A percentile compares a stretch with the other conserved stretches of the same genome.
Conservation (phyloP, 1,140 invertebrate genomes). For the Hyles euphorbiae region DNA sequence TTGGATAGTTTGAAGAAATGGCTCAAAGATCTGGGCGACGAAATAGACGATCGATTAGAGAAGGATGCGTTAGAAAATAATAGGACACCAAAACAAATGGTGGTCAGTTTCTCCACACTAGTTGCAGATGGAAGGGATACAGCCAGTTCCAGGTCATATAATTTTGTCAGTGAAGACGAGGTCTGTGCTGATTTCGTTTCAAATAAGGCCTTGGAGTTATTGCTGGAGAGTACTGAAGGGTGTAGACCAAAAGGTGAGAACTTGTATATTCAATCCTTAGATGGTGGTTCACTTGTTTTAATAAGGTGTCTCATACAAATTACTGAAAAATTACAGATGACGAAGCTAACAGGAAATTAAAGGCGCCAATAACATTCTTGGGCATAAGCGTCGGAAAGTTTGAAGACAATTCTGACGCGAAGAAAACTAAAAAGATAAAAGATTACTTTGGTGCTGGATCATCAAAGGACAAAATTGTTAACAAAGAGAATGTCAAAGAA, state of each 20-base stretch:
- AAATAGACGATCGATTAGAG: conserved; percentile 90
- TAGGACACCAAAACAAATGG: conserved; percentile 80
- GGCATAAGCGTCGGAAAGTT: conserved; percentile 89
- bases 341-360: conserved; percentile 59
- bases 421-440: conserved; percentile 77
- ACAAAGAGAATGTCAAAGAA: conserved; percentile 1
- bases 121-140: conserved; percentile 77
- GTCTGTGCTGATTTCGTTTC: conserved; percentile 64
- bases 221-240: conserved; percentile 70
- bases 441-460: conserved; percentile 76
- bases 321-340: conserved; percentile 43
- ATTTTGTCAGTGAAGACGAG: conserved; percentile 78
- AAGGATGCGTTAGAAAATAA: conserved; percentile 86
- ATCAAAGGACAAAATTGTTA: conserved; percentile 28
- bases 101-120: conserved; percentile 75
- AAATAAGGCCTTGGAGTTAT: conserved; percentile 77
- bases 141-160: conserved; percentile 77
- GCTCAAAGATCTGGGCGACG: conserved; percentile 86
- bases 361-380: conserved; percentile 81
- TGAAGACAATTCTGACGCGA: conserved; percentile 74
- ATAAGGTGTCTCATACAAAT: not conserved
- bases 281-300: not conserved
- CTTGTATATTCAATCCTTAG: no score
- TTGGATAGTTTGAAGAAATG: conserved; percentile 86
- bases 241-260: conserved; percentile 47